Percentiles rank a stretch among this genome's conserved stretches.
Conservation (phyloP, 2,113 vertebrate species). For the Eolophus roseicapilla region DNA sequence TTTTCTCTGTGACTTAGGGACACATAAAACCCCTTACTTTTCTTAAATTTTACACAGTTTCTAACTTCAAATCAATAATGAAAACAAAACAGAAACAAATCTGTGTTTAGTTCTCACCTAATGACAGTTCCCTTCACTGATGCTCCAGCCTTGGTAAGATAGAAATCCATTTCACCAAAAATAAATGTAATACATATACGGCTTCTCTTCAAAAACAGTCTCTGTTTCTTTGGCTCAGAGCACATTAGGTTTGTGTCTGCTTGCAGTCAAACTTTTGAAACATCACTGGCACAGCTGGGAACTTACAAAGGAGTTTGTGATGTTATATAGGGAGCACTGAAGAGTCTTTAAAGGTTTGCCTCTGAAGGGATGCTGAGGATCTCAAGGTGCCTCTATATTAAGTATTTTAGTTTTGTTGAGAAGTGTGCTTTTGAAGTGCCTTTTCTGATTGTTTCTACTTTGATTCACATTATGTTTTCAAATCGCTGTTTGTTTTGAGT, state of each 20-base stretch:
- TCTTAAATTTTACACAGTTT: not conserved
- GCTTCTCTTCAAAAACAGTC: not conserved
- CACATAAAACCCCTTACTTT: not conserved
- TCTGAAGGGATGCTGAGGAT: not conserved
- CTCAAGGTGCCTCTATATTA: not conserved
- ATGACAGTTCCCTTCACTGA: not conserved
- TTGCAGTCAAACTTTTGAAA: not conserved
- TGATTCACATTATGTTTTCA: not conserved
- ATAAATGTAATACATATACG: not conserved
- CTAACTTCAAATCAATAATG: not conserved
- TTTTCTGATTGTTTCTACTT: not conserved
- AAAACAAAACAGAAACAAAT: not conserved
- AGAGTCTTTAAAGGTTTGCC: not conserved
- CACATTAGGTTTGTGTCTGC: not conserved
- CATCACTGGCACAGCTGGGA: not conserved
- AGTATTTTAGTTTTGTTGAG: not conserved
- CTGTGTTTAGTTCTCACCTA: not conserved
- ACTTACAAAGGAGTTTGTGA: not conserved
- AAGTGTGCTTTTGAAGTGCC: not conserved
- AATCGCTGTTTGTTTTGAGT: not conserved
- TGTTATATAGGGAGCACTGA: not conserved
- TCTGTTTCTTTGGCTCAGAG: not conserved
- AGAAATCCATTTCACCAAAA: not conserved
- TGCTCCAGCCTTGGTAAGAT: not conserved
- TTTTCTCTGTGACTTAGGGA: not conserved